Percentiles rank a stretch among this genome's conserved stretches.
phyloP scores from a whole-genome alignment of 2,113 vertebrate species.

The Elephantulus edwardii region DNA sequence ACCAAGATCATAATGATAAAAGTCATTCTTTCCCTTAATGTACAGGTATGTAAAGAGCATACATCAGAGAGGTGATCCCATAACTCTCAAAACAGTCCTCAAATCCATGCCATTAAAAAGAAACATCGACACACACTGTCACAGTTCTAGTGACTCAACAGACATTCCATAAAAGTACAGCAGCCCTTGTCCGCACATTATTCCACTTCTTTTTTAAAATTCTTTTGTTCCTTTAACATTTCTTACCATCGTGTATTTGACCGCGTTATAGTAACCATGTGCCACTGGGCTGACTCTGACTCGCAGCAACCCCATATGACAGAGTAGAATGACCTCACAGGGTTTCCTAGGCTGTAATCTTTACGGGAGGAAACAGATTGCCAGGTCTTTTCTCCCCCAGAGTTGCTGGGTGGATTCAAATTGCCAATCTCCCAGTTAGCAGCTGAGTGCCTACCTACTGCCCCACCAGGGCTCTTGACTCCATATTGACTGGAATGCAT shows the following conservation, averaged over 20 bases:
- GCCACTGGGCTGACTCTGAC: not conserved
- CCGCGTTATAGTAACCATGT: not conserved
- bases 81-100: not conserved
- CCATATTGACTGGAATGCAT: not conserved
- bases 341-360: not conserved
- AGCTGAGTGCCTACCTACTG: not conserved
- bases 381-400: not conserved
- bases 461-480: not conserved
- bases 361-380: too few relatives aligned
- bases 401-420: not conserved
- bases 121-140: not conserved
- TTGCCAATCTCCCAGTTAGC: not conserved
- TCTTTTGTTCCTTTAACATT: not conserved
- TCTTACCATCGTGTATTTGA: not conserved
- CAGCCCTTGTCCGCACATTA: not conserved
- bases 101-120: not conserved
- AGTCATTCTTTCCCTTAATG: conserved; percentile 2
- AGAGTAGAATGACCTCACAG: not conserved
- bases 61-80: not conserved
- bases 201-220: not conserved
- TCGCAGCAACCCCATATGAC: not conserved
- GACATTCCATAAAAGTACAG: not conserved
- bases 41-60: not conserved
- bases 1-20: not conserved
- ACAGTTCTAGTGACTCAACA: not conserved